Percentiles rank a stretch among this genome's conserved stretches.
Conservation (phyloP, 2,113 vertebrate species). For the rabbit (Oryctolagus cuniculus) region DNA sequence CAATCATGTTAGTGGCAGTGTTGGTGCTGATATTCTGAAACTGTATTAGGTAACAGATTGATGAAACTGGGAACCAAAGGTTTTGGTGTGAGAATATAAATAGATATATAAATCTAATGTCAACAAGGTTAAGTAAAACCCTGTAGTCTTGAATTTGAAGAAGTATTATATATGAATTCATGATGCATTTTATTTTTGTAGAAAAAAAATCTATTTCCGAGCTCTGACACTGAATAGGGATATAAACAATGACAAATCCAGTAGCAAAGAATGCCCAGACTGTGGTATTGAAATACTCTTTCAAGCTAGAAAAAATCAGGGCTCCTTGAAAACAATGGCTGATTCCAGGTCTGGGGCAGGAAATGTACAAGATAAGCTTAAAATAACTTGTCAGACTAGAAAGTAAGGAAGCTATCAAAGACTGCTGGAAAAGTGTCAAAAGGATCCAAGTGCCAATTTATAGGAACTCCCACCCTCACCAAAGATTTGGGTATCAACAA, state of each 20-base stretch:
- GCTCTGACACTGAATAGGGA: not conserved
- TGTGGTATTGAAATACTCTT: conserved; percentile 26
- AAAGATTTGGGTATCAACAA: not conserved
- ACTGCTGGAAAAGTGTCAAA: not conserved
- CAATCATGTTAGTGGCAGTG: not conserved
- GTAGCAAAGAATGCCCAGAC: not conserved
- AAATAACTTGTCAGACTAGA: not conserved
- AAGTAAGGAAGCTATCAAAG: conserved; percentile 4
- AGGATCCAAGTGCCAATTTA: not conserved
- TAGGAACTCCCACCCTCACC: not conserved
- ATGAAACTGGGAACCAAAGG: conserved; percentile 39
- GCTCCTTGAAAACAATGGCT: not conserved
- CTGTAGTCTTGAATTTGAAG: conserved; percentile 30
- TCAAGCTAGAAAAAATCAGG: not conserved
- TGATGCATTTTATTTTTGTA: conserved; percentile 41
- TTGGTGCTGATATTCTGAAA: conserved; percentile 37
- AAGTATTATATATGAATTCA: conserved; percentile 33
- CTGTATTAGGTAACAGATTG: conserved; percentile 32
- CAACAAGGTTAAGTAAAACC: conserved; percentile 39
- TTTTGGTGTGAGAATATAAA: conserved; percentile 56
- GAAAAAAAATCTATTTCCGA: conserved; percentile 49
- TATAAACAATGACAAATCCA: not conserved
- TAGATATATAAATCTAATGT: conserved; percentile 27
- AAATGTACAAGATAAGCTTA: not conserved
- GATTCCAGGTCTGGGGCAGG: not conserved